Conservation (phyloP, 1,140 invertebrate species). For the Acromyrmex heyeri region DNA sequence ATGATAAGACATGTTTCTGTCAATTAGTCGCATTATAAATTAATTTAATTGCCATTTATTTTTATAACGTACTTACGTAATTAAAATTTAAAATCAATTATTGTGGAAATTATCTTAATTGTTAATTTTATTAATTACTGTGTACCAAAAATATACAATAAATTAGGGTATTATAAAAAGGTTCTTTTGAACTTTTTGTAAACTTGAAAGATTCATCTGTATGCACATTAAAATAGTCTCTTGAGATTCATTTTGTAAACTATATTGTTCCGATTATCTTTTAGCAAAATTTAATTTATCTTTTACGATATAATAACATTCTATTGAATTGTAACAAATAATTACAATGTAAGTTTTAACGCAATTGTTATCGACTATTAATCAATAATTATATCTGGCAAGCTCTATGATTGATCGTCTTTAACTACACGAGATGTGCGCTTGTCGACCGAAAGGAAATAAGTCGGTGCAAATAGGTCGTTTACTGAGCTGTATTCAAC, state of each 20-base stretch:
- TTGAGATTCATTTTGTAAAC: not conserved
- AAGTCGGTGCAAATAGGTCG: slow-evolving; percentile 55
- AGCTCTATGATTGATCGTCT: slow-evolving; percentile 26
- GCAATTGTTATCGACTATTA: slow-evolving; percentile 4
- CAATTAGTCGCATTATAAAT: not conserved
- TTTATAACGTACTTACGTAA: not conserved
- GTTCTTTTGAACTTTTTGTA: too few species aligned
- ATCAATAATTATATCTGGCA: slow-evolving; percentile 26
- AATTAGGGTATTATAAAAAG: not conserved
- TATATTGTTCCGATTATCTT: not conserved
- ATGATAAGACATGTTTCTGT: not conserved
- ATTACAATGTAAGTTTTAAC: slow-evolving; percentile 5
- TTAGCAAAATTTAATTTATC: slow-evolving; percentile 8
- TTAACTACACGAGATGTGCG: slow-evolving; percentile 38
- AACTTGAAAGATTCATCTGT: not conserved
- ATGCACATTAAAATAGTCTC: not conserved
- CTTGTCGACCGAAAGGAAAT: slow-evolving; percentile 40
- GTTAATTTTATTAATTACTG: not conserved
- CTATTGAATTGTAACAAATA: not conserved
- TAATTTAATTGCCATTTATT: not conserved
- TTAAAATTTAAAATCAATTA: not conserved
- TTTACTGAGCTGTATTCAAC: slow-evolving; percentile 45
- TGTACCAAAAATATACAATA: not conserved
- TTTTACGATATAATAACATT: not conserved
- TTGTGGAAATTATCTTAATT: not conserved